Base-by-base conservation (phyloP, 2,797 vertebrate genomes). In the Sarcoramphus papa region DNA sequence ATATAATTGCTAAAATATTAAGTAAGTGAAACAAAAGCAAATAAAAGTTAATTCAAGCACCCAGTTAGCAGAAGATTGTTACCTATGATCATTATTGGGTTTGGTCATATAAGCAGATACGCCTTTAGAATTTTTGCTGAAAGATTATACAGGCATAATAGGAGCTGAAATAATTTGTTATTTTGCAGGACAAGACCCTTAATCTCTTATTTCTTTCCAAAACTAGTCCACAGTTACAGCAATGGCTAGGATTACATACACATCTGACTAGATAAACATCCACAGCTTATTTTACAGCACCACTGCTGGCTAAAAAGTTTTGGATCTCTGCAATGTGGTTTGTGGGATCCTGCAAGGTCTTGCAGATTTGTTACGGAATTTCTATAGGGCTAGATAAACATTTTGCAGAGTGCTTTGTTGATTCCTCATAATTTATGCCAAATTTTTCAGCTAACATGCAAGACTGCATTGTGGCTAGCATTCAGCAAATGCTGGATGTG, bases 301-400 rank as follows among this genome's bases (percentile, higher is more conserved):
- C 79, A 54, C 84, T 87, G 86, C 68, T 90, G 57, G 63, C 95
- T 92, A 82, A 69, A 95, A 82, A 14, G 48, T n/a, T 84, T 92
- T 90, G 82, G 90, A 92, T 76, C 73, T 69, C 76, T 67, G 79
- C 63, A 81, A 27, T 62, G 70, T 70, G 59, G 85, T 93, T 96
- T 90, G 70, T 85, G 88, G 78, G 53, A 95, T 83, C 23, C 85
- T 91, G 69, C 12, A 3, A 51, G 35, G 81, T n/a, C 86, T 85
- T 85, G 59, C 78, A 87, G 92, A 62, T 45, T 93, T 88, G 33
- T 90, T 73, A 92, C 4, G 17, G 62, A 87, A 94, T 94, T 96
- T 94, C 96, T 85, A 31, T 70, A 89, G 48, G 93, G 59, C 62
- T 78, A 64, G 30, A 92, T 92, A 96, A 95, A 91, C 89, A 90